Percentiles rank a stretch among this genome's conserved stretches.
Conservation (phyloP, 1,140 invertebrate genomes). For the Belonocnema kinseyi region DNA sequence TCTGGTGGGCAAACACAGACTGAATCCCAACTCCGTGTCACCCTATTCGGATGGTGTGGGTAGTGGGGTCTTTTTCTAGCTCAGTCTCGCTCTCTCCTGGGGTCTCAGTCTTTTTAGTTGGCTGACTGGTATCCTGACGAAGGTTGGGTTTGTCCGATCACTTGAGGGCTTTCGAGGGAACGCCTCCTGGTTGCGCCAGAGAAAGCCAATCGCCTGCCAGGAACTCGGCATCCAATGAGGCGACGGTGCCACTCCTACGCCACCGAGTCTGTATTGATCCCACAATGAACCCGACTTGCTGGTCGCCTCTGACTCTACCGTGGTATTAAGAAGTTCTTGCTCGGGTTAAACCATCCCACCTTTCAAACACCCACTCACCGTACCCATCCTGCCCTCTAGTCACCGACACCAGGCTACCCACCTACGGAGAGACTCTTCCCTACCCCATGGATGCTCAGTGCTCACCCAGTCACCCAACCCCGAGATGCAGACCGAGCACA, state of each 20-base stretch:
- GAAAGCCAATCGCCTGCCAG: conserved; percentile 64
- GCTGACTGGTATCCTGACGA: conserved; percentile 35
- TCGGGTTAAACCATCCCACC: conserved; percentile 58
- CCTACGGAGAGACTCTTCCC: conserved; percentile 23
- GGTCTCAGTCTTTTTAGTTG: conserved; percentile 36
- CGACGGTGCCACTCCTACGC: conserved; percentile 72
- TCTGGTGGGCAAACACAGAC: conserved; percentile 75
- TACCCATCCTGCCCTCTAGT: conserved; percentile 36
- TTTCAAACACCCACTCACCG: conserved; percentile 38
- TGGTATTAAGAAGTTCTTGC: conserved; percentile 73
- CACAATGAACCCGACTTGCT: conserved; percentile 71
- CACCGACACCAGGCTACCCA: conserved; percentile 40
- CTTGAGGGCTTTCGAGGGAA: conserved; percentile 46
- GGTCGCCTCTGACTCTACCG: conserved; percentile 37
- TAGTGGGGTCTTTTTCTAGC: conserved; percentile 66
- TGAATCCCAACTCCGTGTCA: conserved; percentile 69
- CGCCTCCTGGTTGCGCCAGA: conserved; percentile 71
- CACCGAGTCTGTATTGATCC: conserved; percentile 71
- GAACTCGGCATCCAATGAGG: conserved; percentile 67
- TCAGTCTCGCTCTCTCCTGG: conserved; percentile 52
- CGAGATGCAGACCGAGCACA: conserved; percentile 56
- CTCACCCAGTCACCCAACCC: conserved; percentile 36
- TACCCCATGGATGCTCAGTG: neutral
- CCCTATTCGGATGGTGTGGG: conserved; percentile 59
- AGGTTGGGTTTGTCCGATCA: conserved; percentile 38